Percentiles rank a stretch among this genome's conserved stretches.
Evolutionary conservation across 2,113 vertebrate genomes (phyloP).

Genomic region (Nettapus auritus): DNA sequence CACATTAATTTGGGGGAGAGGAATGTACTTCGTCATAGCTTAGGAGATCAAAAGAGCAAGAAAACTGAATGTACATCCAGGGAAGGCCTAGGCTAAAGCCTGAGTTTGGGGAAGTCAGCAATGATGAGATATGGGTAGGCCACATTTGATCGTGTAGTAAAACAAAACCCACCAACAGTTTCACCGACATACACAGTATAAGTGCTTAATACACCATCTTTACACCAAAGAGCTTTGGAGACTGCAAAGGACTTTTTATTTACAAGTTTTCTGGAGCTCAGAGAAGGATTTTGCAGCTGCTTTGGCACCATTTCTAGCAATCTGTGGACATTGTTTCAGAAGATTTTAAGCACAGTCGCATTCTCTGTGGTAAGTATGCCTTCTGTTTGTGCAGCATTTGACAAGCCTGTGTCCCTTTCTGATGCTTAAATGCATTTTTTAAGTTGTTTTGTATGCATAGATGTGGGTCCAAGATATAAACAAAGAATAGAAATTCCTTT

Average conservation of each 20-base stretch:
- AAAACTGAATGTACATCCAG: background rate
- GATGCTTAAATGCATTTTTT: background rate
- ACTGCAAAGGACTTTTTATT: background rate
- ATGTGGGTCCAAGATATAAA: background rate
- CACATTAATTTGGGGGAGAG: rapidly evolving
- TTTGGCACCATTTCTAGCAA: background rate
- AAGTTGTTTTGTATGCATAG: background rate
- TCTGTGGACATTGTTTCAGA: background rate
- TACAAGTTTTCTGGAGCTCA: background rate
- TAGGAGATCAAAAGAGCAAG: background rate
- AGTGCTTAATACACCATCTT: background rate
- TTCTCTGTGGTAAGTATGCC: background rate
- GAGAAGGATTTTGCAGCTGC: background rate
- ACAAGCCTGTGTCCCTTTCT: background rate
- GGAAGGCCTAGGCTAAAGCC: background rate
- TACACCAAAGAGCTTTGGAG: background rate
- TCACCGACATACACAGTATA: rapidly evolving
- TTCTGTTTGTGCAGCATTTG: background rate
- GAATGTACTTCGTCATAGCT: background rate
- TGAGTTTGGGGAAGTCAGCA: background rate
- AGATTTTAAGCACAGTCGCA: background rate
- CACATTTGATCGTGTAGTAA: background rate
- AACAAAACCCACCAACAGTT: background rate
- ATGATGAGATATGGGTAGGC: background rate
- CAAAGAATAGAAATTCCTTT: background rate